A percentile compares a stretch with the other conserved stretches of the same genome.
Evolutionary conservation across 1,140 invertebrate species (phyloP).

Genomic region (Drosophila dunni): DNA sequence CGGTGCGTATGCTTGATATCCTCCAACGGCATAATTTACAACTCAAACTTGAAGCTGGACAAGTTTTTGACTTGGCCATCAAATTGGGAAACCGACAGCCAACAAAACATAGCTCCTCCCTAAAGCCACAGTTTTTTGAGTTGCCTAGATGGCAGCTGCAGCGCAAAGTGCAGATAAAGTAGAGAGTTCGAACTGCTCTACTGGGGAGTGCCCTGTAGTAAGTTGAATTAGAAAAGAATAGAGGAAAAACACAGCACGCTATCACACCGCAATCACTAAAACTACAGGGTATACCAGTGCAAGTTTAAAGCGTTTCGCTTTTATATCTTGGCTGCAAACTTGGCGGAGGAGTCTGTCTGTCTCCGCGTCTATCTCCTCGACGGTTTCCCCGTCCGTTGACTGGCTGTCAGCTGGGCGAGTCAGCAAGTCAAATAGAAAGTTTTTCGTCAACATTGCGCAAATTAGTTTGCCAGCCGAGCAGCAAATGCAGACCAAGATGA

Average conservation of each 20-base stretch:
- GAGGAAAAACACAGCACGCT: too few relatives aligned
- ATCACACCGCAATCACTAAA: too few relatives aligned
- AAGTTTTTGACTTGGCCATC: constrained; percentile 58
- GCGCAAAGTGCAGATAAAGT: constrained; percentile 35
- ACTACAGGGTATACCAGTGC: constrained; percentile 33
- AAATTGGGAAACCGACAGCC: constrained; percentile 42
- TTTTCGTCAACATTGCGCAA: constrained; percentile 79
- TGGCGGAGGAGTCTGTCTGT: constrained; percentile 10
- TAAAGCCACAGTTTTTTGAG: neutral
- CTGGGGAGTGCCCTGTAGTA: neutral
- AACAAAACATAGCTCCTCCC: constrained; percentile 5
- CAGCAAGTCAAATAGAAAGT: constrained; percentile 78
- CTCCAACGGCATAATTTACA: constrained; percentile 57
- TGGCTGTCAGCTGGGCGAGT: constrained; percentile 42
- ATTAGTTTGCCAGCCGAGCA: constrained; percentile 75
- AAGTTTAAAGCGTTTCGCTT: constrained; percentile 58
- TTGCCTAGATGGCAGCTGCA: constrained; percentile 24
- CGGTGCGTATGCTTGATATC: constrained; percentile 72
- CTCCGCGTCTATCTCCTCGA: neutral
- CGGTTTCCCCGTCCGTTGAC: neutral
- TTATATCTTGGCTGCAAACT: constrained; percentile 36
- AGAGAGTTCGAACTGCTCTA: neutral
- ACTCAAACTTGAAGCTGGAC: constrained; percentile 64
- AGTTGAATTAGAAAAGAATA: too few relatives aligned
- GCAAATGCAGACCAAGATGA: constrained; percentile 60